These are phyloP conservation scores for Asteroscopus sphinx DNA, from an alignment of 2,888 invertebrate genomes.

Conservation along the genomic window DNA sequence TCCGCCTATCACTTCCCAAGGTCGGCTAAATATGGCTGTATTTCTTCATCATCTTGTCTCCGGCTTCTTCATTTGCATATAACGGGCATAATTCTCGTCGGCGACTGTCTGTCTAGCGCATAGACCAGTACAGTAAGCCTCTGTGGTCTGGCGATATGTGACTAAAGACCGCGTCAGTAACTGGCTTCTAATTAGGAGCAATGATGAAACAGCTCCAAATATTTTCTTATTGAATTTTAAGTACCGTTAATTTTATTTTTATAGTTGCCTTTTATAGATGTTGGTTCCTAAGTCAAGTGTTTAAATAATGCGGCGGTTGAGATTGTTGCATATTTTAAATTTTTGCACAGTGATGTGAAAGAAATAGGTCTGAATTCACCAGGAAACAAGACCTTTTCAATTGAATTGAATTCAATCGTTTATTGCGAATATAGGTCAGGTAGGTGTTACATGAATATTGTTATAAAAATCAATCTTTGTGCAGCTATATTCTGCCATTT, in stretches of 20 bases:
- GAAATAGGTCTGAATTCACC: no score
- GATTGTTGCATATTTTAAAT: not conserved
- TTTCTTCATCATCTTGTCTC: slow-evolving; percentile 27
- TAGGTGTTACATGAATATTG: no score
- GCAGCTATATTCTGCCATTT: no score
- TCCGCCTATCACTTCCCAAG: slow-evolving; percentile 34
- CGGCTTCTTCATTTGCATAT: slow-evolving; percentile 34
- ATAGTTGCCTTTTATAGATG: not conserved
- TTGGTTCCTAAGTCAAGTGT: slow-evolving; percentile 8
- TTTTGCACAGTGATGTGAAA: no score
- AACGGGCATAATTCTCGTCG: slow-evolving; percentile 23
- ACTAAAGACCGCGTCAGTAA: slow-evolving; percentile 7
- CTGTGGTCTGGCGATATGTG: no score
- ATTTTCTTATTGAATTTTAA: slow-evolving; percentile 23
- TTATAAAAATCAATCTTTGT: no score
- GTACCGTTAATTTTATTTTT: slow-evolving; percentile 8
- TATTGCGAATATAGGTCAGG: no score
- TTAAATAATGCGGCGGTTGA: slow-evolving; percentile 7
- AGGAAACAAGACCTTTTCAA: no score
- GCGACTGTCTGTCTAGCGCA: slow-evolving; percentile 52
- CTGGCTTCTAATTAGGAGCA: slow-evolving; percentile 28
- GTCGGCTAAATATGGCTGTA: slow-evolving; percentile 24
- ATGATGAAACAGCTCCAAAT: slow-evolving; percentile 25
- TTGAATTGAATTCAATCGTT: no score
- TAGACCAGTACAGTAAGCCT: no score